phyloP scores from a whole-genome alignment of 1,140 invertebrate species.

The Maconellicoccus hirsutus region DNA sequence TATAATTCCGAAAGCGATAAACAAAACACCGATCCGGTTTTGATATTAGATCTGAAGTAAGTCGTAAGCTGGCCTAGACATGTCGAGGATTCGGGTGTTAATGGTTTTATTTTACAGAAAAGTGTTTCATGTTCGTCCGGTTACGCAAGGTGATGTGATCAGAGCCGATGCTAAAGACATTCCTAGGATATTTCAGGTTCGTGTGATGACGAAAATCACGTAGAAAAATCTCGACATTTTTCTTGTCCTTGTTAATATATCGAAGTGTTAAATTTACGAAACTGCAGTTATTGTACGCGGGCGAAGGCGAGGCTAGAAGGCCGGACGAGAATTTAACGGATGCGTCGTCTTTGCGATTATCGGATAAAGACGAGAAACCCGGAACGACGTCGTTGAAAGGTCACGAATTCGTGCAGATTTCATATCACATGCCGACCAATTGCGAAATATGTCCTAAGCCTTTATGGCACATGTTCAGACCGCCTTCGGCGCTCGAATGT shows the following conservation, averaged over 20 bases:
- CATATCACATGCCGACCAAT: conserved; percentile 93
- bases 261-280: too few relatives aligned
- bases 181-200: conserved; percentile 92
- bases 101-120: conserved; percentile 48
- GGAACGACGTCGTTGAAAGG: conserved; percentile 80
- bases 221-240: not conserved
- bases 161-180: conserved; percentile 97
- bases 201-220: not conserved
- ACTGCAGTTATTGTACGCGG: conserved; percentile 72
- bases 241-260: too few relatives aligned
- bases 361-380: conserved; percentile 51
- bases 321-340: conserved; percentile 53
- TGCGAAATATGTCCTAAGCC: conserved; percentile 96
- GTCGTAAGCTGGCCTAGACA: not conserved
- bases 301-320: conserved; percentile 80
- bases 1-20: conserved; percentile 92
- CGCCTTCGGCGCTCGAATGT: conserved; percentile 92
- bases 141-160: conserved; percentile 97
- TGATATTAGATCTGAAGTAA: conserved; percentile 90
- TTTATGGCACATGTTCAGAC: conserved; percentile 92
- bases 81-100: conserved; percentile 24
- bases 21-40: conserved; percentile 83
- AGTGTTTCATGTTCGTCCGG: conserved; percentile 95
- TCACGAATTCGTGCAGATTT: conserved; percentile 91
- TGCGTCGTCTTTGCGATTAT: conserved; percentile 34